These are phyloP conservation scores for Cryptomyrus ogoouensis DNA, from an alignment of 2,113 vertebrate genomes.

Conservation along the genomic window DNA sequence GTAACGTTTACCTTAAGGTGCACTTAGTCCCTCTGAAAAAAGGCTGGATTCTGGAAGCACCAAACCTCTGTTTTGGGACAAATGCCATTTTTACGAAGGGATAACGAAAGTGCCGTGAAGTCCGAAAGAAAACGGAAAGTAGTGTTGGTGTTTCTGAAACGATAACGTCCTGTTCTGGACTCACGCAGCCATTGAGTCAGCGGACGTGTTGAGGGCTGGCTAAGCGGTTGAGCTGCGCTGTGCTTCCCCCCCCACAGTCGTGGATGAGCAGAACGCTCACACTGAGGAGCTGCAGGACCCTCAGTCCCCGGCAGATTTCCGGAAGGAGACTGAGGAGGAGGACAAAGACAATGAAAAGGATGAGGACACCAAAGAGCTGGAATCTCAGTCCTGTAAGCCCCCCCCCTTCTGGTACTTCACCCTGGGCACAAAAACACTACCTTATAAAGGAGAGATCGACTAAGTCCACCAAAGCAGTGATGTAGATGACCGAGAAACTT, in stretches of 20 bases:
- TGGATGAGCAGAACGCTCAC: slow-evolving; percentile 84
- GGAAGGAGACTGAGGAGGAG: slow-evolving; percentile 75
- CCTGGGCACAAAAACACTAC: not conserved
- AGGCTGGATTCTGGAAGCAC: not conserved
- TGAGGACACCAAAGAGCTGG: slow-evolving; percentile 77
- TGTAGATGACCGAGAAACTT: not conserved
- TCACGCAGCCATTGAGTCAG: not conserved
- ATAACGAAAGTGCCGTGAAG: not conserved
- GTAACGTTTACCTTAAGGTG: not conserved
- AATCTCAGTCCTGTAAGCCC: slow-evolving; percentile 62
- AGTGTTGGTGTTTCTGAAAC: not conserved
- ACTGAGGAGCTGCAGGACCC: slow-evolving; percentile 65
- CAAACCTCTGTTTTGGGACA: not conserved
- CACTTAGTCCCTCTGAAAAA: not conserved
- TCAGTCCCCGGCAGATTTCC: slow-evolving; percentile 67
- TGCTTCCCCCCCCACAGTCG: slow-evolving; percentile 56
- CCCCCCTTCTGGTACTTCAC: not conserved
- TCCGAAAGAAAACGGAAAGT: too few relatives aligned
- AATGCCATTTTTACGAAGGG: not conserved
- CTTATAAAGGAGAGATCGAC: not conserved
- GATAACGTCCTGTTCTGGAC: not conserved
- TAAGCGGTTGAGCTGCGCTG: not conserved
- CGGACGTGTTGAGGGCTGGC: not conserved
- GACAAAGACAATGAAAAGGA: slow-evolving; percentile 83
- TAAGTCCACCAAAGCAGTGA: not conserved